Conservation (phyloP, 2,888 invertebrate species). For the Campaea margaritaria region DNA sequence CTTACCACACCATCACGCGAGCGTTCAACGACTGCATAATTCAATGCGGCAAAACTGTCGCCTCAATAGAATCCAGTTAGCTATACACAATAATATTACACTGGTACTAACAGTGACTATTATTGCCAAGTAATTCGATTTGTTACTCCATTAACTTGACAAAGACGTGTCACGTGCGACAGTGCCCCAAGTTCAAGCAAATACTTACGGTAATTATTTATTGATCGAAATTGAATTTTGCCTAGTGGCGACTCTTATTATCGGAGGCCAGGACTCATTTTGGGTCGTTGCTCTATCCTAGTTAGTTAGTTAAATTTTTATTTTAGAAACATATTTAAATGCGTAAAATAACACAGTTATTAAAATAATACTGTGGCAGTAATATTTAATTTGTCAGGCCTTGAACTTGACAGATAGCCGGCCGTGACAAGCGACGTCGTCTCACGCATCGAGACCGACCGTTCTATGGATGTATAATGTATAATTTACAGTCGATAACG, state of each 20-base stretch:
- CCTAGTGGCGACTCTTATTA: too few species aligned
- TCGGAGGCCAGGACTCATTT: too few species aligned
- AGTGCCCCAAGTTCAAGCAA: too few species aligned
- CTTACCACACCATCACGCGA: conserved; percentile 4
- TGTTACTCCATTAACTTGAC: background rate
- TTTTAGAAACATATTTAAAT: background rate
- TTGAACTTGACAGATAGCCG: conserved; percentile 39
- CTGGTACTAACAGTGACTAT: too few species aligned
- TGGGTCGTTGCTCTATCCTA: too few species aligned
- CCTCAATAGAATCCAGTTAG: conserved; percentile 22
- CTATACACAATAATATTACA: background rate
- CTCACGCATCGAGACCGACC: background rate
- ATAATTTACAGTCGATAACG: too few species aligned
- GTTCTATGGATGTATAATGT: too few species aligned
- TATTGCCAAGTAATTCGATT: background rate
- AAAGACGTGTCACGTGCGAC: background rate
- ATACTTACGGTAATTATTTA: too few species aligned
- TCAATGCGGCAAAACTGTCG: conserved; percentile 15
- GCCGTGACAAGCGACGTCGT: background rate
- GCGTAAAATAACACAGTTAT: background rate
- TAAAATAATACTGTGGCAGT: conserved; percentile 19
- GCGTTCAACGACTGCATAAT: conserved; percentile 12
- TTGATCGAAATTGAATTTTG: too few species aligned
- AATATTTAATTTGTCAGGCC: conserved; percentile 54
- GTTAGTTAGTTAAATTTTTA: background rate